These are phyloP conservation scores for Mamestra brassicae DNA, from an alignment of 2,888 invertebrate species.

Conservation along the genomic window DNA sequence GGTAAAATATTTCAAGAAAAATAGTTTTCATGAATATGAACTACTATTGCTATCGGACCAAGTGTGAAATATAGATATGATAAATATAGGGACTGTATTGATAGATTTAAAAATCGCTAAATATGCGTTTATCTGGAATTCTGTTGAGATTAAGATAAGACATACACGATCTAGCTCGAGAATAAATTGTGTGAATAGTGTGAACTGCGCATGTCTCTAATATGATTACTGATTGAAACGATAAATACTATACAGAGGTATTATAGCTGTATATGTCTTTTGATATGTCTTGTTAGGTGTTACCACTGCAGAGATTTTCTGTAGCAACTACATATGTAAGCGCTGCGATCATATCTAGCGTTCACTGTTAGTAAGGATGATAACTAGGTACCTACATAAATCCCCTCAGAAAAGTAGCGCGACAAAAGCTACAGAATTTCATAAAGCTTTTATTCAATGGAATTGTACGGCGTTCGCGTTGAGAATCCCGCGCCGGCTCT, in stretches of 20 bases:
- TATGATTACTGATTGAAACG: background rate
- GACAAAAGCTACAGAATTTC: constrained; percentile 64
- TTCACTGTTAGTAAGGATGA: constrained; percentile 23
- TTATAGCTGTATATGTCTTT: background rate
- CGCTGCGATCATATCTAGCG: constrained; percentile 3
- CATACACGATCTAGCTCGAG: background rate
- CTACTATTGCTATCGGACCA: background rate
- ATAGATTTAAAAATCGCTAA: background rate
- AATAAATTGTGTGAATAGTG: background rate
- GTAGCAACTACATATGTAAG: background rate
- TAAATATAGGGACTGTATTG: background rate
- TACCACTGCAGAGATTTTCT: constrained; percentile 4
- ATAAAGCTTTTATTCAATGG: constrained; percentile 66
- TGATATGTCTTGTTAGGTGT: constrained; percentile 7
- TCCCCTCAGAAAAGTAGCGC: constrained; percentile 55
- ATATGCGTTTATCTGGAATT: constrained; percentile 9
- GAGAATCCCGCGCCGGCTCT: constrained; percentile 46
- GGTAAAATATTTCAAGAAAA: background rate
- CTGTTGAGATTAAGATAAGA: constrained; percentile 13
- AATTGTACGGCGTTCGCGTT: constrained; percentile 51
- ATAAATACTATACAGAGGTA: background rate
- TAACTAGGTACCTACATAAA: constrained; percentile 61
- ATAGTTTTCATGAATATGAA: background rate
- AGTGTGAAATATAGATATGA: background rate
- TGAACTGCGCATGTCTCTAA: background rate